Conservation (phyloP, 2,888 invertebrate species). For the Sicus ferrugineus region DNA sequence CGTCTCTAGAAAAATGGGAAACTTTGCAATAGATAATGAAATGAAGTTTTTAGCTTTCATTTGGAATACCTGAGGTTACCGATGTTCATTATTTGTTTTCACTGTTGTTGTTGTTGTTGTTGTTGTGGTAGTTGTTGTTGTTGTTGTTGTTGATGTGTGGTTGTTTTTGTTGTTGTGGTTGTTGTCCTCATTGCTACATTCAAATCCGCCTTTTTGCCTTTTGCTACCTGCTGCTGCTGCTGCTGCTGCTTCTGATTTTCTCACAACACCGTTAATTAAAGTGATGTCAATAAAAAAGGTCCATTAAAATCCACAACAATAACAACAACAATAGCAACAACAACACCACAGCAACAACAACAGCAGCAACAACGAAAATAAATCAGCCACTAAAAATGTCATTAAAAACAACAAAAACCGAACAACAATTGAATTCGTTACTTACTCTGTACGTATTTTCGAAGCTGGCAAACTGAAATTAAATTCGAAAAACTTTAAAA, state of each 20-base stretch:
- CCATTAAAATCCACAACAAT: conserved; percentile 45
- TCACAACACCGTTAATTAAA: conserved; percentile 53
- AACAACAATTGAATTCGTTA: background rate
- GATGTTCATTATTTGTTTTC: background rate
- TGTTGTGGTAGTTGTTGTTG: background rate
- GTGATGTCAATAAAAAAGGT: conserved; percentile 59
- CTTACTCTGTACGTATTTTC: background rate
- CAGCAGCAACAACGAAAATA: background rate
- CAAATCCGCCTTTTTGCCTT: too few relatives aligned
- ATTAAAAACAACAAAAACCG: background rate
- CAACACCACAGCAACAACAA: too few relatives aligned
- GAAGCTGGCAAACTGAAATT: background rate
- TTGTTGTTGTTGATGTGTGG: conserved; percentile 6
- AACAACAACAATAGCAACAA: conserved; percentile 8
- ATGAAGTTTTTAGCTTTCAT: too few relatives aligned
- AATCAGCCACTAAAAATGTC: background rate
- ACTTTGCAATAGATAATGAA: too few relatives aligned
- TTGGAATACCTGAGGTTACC: too few relatives aligned
- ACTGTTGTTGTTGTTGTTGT: background rate
- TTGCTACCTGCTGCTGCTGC: too few relatives aligned
- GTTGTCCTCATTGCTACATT: background rate
- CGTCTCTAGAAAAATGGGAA: too few relatives aligned
- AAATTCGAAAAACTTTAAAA: background rate
- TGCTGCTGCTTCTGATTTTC: background rate
- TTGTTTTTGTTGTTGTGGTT: background rate